These are phyloP conservation scores for Pristionchus mayeri DNA, from an alignment of 2,888 invertebrate species.

Conservation along the genomic window DNA sequence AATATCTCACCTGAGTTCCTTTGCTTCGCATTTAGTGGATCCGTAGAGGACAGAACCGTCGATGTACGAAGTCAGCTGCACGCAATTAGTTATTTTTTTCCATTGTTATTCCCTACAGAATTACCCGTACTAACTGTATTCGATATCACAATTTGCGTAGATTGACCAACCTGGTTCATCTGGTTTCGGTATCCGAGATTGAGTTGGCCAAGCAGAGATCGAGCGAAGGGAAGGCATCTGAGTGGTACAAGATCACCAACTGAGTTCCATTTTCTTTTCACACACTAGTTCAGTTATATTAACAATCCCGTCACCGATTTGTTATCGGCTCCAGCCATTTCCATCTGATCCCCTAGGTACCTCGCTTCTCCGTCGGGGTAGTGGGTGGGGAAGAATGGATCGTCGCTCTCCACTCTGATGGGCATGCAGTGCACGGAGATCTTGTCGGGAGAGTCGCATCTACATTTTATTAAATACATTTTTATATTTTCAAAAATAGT, in stretches of 20 bases:
- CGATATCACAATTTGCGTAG: neutral
- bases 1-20: conserved; percentile 75
- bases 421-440: conserved; percentile 96
- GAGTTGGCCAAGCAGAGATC: conserved; percentile 92
- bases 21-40: conserved; percentile 88
- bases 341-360: too few relatives aligned
- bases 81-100: neutral
- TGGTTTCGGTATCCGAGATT: conserved; percentile 80
- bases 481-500: too few relatives aligned
- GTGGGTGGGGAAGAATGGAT: conserved; percentile 88
- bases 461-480: conserved; percentile 7
- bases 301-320: too few relatives aligned
- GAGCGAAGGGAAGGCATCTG: conserved; percentile 93
- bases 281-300: too few relatives aligned
- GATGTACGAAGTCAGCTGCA: conserved; percentile 90
- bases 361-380: conserved; percentile 87
- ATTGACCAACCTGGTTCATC: conserved; percentile 58
- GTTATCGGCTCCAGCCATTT: too few relatives aligned
- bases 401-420: conserved; percentile 89
- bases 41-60: conserved; percentile 88
- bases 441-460: conserved; percentile 89
- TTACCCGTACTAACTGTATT: neutral
- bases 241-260: too few relatives aligned
- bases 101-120: neutral
- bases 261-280: too few relatives aligned